phyloP scores from a whole-genome alignment of 2,888 invertebrate genomes.

The Drosophila leonis region DNA sequence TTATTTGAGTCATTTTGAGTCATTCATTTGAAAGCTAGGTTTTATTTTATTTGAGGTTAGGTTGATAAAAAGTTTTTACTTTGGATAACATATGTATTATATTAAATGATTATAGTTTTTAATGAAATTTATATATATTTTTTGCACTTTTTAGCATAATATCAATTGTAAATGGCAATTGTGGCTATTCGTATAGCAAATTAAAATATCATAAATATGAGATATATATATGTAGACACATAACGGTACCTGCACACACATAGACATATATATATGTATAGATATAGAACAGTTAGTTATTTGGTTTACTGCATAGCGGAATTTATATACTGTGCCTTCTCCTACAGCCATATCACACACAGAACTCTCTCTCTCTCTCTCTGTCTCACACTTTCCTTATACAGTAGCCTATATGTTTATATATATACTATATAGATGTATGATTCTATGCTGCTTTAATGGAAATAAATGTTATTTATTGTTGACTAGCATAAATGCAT shows the following conservation, averaged over 20 bases:
- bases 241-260: conserved; percentile 27
- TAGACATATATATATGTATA: not conserved
- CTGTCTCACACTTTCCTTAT: conserved; percentile 1
- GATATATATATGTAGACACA: conserved; percentile 2
- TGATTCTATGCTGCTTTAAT: conserved; percentile 46
- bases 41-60: conserved; percentile 1
- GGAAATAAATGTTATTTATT: conserved; percentile 63
- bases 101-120: not conserved
- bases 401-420: conserved; percentile 12
- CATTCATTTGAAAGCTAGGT: not conserved
- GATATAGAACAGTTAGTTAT: conserved; percentile 22
- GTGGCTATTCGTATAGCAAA: not conserved
- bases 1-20: not conserved
- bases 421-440: conserved; percentile 5
- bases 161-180: not conserved
- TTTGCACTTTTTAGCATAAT: not conserved
- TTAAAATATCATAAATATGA: not conserved
- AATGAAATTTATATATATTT: too few species aligned
- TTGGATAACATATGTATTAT: not conserved
- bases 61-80: too few species aligned
- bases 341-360: not conserved
- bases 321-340: conserved; percentile 65
- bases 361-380: not conserved
- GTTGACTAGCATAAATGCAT: conserved; percentile 51
- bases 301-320: conserved; percentile 46